Conservation (phyloP, 2,797 vertebrate species). For the Monodelphis domestica region DNA sequence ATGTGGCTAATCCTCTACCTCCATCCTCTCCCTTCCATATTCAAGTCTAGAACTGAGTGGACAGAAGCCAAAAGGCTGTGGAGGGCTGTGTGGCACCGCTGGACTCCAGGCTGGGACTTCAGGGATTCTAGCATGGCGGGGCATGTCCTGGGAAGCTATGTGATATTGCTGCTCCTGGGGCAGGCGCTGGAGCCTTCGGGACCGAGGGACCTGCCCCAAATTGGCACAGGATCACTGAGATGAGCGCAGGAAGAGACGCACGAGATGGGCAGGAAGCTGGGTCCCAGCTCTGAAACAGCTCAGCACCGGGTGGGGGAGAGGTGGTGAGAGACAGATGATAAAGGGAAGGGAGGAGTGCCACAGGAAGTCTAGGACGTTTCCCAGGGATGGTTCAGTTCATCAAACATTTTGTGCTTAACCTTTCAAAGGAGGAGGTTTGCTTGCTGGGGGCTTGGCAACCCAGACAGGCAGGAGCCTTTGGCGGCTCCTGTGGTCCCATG, state of each 20-base stretch:
- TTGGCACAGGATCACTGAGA: background rate
- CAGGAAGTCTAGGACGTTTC: background rate
- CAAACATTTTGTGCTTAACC: conserved; percentile 47
- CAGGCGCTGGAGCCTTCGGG: background rate
- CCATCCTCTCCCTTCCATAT: background rate
- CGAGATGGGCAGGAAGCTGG: background rate
- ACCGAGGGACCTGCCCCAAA: background rate
- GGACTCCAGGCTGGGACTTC: background rate
- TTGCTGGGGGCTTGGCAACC: background rate
- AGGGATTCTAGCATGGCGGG: background rate
- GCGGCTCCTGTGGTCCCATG: conserved; percentile 19
- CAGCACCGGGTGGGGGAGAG: background rate
- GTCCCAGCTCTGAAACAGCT: background rate
- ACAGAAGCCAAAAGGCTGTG: background rate
- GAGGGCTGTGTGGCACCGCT: background rate
- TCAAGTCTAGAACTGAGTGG: background rate
- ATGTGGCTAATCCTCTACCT: background rate
- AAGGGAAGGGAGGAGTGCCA: background rate
- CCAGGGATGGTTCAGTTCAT: background rate
- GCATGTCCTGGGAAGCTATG: background rate
- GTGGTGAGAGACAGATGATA: background rate
- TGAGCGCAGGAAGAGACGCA: background rate
- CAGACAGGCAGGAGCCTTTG: background rate
- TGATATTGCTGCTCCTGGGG: background rate
- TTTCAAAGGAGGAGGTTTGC: background rate